Evolutionary conservation across 1,140 invertebrate genomes (phyloP).

Genomic region (Cyphomyrmex costatus): DNA sequence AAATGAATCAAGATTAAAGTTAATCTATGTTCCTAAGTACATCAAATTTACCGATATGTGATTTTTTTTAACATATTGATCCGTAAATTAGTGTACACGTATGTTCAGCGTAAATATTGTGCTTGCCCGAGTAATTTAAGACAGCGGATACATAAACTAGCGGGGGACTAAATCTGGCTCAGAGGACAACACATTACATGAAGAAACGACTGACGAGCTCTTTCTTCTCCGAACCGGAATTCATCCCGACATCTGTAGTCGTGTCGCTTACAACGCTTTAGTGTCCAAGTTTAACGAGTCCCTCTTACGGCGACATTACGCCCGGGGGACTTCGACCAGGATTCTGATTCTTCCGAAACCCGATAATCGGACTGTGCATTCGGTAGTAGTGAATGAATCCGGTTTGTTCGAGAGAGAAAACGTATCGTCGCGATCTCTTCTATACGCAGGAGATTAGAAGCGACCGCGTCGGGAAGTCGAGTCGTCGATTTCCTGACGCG

Average conservation of each 20-base stretch:
- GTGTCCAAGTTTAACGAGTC: conserved; percentile 63
- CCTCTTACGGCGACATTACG: conserved; percentile 42
- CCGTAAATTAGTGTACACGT: background rate
- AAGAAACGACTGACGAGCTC: conserved; percentile 30
- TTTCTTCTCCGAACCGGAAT: conserved; percentile 11
- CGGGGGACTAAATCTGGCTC: conserved; percentile 3
- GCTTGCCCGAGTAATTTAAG: background rate
- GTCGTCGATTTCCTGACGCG: background rate
- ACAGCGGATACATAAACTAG: background rate
- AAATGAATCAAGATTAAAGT: too few species aligned
- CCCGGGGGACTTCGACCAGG: conserved; percentile 44
- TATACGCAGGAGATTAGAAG: background rate
- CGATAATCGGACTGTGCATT: conserved; percentile 68
- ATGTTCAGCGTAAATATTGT: background rate
- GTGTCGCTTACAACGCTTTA: conserved; percentile 51
- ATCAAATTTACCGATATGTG: too few species aligned
- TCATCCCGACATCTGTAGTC: conserved; percentile 37
- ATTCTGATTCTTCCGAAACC: conserved; percentile 47
- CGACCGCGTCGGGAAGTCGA: background rate
- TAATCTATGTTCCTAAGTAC: background rate
- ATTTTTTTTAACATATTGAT: background rate
- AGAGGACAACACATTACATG: background rate
- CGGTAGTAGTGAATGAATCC: conserved; percentile 48
- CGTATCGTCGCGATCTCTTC: background rate
- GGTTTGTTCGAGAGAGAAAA: conserved; percentile 14